Percentiles rank a stretch among this genome's conserved stretches.
Conservation (phyloP, 2,113 vertebrate species). For the Hemiprocne comata region DNA sequence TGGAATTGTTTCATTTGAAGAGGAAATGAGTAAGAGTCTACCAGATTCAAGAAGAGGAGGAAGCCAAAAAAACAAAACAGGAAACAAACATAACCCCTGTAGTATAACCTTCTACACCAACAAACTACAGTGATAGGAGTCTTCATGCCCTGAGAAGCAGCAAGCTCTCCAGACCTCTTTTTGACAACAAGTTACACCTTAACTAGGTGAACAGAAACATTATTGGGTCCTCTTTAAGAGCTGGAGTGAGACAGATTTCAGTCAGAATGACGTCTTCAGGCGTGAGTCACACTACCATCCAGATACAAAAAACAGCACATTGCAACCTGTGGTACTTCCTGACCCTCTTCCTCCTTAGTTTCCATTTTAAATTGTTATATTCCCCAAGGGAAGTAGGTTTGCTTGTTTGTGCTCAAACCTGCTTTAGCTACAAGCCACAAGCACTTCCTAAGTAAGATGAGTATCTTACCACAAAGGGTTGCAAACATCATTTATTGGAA, state of each 20-base stretch:
- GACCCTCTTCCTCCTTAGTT: background rate
- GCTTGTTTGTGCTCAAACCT: background rate
- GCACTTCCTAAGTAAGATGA: background rate
- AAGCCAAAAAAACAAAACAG: background rate
- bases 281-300: background rate
- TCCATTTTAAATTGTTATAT: background rate
- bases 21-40: constrained; percentile 38
- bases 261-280: background rate
- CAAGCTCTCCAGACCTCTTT: background rate
- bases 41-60: background rate
- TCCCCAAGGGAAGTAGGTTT: background rate
- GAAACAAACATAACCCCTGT: background rate
- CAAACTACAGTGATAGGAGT: background rate
- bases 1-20: background rate
- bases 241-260: background rate
- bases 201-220: background rate
- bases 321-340: background rate
- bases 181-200: background rate
- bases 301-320: background rate
- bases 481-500: background rate
- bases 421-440: background rate
- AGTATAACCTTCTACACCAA: background rate
- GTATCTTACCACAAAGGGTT: background rate
- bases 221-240: background rate
- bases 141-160: background rate